Conservation (phyloP, 2,888 invertebrate genomes). For the Hirtodrosophila histrioides region DNA sequence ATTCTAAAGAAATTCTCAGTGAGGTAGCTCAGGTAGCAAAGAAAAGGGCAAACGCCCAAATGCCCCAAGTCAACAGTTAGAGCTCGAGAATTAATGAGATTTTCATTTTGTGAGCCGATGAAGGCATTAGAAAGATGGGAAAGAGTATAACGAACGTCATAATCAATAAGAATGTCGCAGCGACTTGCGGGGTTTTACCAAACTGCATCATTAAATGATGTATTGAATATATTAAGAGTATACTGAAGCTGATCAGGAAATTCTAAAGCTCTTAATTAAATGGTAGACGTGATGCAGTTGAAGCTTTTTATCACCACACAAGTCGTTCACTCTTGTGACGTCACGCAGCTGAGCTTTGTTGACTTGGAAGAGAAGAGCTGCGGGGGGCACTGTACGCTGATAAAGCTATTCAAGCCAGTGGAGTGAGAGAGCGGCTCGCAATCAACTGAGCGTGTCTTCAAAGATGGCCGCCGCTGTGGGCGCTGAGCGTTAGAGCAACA, state of each 20-base stretch:
- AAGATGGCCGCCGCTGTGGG: conserved; percentile 29
- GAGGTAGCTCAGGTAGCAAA: conserved; percentile 20
- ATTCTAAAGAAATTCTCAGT: conserved; percentile 23
- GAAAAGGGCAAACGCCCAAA: conserved; percentile 28
- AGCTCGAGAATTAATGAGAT: conserved; percentile 52
- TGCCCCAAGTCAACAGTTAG: conserved; percentile 31
- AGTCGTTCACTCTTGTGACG: conserved; percentile 22
- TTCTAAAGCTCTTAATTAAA: neutral
- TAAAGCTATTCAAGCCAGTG: conserved; percentile 9
- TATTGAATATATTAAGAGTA: conserved; percentile 23
- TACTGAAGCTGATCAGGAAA: neutral
- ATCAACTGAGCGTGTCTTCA: conserved; percentile 41
- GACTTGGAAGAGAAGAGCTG: conserved; percentile 5
- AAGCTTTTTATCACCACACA: conserved; percentile 4
- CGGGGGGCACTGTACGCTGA: conserved; percentile 9
- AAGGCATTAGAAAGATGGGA: conserved; percentile 59
- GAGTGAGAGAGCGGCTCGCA: conserved; percentile 2
- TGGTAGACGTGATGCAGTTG: neutral
- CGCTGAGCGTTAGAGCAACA: conserved; percentile 45
- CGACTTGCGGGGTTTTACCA: conserved; percentile 33
- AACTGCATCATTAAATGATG: conserved; percentile 16
- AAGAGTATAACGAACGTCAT: conserved; percentile 31
- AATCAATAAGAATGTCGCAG: conserved; percentile 56
- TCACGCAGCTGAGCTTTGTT: conserved; percentile 25
- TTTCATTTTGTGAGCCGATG: conserved; percentile 58